Evolutionary conservation across 2,113 vertebrate genomes (phyloP), one percentile per base, ranked within the genome.

Genomic region (Silurus glanis): DNA sequence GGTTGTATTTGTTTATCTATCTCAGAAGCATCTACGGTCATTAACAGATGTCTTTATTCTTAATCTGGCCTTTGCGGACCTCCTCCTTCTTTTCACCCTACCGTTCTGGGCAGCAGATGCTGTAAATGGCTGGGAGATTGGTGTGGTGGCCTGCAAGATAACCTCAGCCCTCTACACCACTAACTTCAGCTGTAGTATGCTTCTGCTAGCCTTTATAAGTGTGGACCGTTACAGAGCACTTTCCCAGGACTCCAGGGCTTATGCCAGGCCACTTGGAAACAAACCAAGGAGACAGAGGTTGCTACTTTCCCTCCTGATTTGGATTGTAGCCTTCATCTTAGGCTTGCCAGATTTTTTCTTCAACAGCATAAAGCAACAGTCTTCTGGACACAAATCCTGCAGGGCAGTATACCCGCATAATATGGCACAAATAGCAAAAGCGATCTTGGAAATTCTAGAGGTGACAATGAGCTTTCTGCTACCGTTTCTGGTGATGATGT

Each of bases 111-210:
- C 96, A 0, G 95, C 94, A 0, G 96, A 95, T 1, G 96, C 97
- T 1, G 94, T 94, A 6, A 91, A 94, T 5, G 97, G 97, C 6
- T 99, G 98, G 98, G 91, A 96, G 80, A 92, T 98, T n/a, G 97
- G 97, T 3, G 91, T 71, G 10, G 2, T 64, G 0, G 90, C 96
- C 92, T 99, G 98, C 88, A 98, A 98, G 91, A 86, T 97, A 0
- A 91, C 96, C 6, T 96, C 97, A 0, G 95, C 95, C 16, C 92
- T 96, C 69, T 98, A 97, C 87, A 96, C 95, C 0, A 91, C 95
- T 62, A 99, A 97, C 89, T 99, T 99, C 91, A 96, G 95, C 87
- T 96, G 96, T 53, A 94, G 97, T 87, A 99, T 98, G 96, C 92
- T 97, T 89, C 95, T 99, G 86, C 91, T 99, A 89, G 96, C 97